Percentiles rank a stretch among this genome's conserved stretches.
phyloP scores from a whole-genome alignment of 2,113 vertebrate genomes.

The Todiramphus saurophagus region DNA sequence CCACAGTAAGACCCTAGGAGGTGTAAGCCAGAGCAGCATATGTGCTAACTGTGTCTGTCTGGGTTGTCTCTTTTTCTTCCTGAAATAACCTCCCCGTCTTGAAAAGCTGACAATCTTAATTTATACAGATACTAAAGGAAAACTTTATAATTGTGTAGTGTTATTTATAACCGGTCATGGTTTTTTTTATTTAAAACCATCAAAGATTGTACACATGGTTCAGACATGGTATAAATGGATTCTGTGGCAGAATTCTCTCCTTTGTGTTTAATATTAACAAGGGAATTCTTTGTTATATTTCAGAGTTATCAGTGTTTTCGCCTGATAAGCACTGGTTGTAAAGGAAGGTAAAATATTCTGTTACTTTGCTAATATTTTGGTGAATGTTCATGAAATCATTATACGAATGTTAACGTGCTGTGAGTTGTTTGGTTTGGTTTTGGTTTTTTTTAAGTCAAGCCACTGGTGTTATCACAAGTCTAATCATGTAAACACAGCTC shows the following conservation, averaged over 20 bases:
- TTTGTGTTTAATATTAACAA: not conserved
- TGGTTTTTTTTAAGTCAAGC: not conserved
- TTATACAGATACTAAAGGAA: constrained; percentile 2
- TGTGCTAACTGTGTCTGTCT: not conserved
- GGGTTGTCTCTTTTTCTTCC: not conserved
- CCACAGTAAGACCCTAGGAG: not conserved
- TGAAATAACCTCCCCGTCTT: not conserved
- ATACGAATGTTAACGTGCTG: not conserved
- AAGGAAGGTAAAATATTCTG: not conserved
- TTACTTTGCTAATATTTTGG: constrained; percentile 14
- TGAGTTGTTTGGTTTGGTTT: not conserved
- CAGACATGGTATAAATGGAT: not conserved
- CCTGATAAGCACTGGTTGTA: not conserved
- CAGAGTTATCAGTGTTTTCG: not conserved
- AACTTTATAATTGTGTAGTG: not conserved
- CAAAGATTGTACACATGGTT: not conserved
- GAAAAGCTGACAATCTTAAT: not conserved
- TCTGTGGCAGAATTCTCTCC: not conserved
- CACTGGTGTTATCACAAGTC: constrained; percentile 16
- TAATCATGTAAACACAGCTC: not conserved
- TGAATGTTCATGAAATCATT: not conserved
- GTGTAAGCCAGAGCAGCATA: not conserved
- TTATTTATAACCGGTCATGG: not conserved
- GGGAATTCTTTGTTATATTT: not conserved
- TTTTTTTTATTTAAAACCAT: not conserved